Base-by-base conservation (phyloP, 2,888 invertebrate species). In the Malthinus seriepunctatus region DNA sequence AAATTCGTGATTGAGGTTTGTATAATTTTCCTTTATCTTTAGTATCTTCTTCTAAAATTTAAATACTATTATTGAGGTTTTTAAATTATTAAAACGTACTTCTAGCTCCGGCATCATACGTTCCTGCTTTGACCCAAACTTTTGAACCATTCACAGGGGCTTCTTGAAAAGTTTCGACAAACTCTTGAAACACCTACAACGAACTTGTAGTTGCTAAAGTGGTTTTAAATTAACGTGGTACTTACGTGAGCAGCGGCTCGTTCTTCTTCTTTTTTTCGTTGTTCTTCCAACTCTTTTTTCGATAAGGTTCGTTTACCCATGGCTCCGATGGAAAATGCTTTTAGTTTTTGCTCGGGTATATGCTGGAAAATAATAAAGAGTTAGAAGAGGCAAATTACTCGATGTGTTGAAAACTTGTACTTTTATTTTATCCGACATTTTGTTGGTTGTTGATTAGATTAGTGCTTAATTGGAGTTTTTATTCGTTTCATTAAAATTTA, bases 101-200 rank as follows among this genome's bases (percentile, higher is more conserved):
- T 82, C 94, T 84, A 63, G 93, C 91, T 23, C 95, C 95, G 48
- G 95, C 94, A 86, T 97, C 95, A 72, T 97, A 97, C 1, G 96
- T 94, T 51, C 96, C 97, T 56, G 97, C 98, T 80, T 97, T 95
- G 5, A 99, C 93, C 95, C 99, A 99, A 39, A 97, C 90, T 81
- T 97, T 97, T 46, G 83, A 84, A 10, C 90, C 87, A 69, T 85
- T 85, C 51, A 86, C 85, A 0, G 91, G 89, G 0, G 88, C 86
- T 68, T 95, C 95, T 84, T 95, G 94, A 80, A 98, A 98, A 6
- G 96, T 95, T 67, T 95, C 95, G 39, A 97, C 94, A 84, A 97
- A 98, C 77, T 97, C 97, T 83, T 97, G 93, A 78, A 95, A 97
- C 0, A 93, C 96, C 89, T 91, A 69, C 50, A 45, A 45, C 1